Conservation (phyloP, 2,113 vertebrate genomes). For the Pachypanchax playfairii region DNA sequence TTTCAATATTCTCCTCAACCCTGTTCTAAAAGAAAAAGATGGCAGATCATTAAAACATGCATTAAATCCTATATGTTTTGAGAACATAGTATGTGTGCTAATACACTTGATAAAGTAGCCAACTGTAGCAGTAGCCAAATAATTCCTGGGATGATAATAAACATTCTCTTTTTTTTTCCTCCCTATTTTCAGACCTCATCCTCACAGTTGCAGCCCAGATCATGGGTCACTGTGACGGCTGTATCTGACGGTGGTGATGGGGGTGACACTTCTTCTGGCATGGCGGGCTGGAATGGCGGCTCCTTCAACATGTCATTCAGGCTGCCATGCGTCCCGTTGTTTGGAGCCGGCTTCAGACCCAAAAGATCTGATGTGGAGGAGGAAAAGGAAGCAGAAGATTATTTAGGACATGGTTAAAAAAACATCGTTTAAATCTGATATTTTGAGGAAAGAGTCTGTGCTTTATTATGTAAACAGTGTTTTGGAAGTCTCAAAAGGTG, state of each 20-base stretch:
- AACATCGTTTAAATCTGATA: not conserved
- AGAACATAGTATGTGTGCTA: no score
- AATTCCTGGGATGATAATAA: no score
- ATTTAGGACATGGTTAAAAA: no score
- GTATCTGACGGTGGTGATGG: conserved; percentile 76
- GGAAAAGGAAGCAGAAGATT: not conserved
- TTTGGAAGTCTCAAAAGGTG: no score
- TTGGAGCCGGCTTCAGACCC: conserved; percentile 90
- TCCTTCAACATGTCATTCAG: conserved; percentile 88
- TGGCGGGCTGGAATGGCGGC: conserved; percentile 81
- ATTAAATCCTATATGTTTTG: no score
- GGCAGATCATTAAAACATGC: not conserved
- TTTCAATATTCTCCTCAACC: conserved; percentile 84
- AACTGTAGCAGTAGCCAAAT: no score
- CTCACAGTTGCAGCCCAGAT: conserved; percentile 92
- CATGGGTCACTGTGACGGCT: conserved; percentile 70
- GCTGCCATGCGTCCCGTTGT: conserved; percentile 96
- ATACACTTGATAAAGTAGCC: no score
- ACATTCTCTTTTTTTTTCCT: no score
- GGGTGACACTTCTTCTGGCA: conserved; percentile 87
- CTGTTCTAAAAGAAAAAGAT: conserved; percentile 85
- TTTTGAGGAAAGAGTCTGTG: no score
- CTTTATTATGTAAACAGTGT: no score
- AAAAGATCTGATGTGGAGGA: conserved; percentile 83
- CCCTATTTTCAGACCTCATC: conserved; percentile 88